Conservation (phyloP, 2,888 invertebrate genomes). For the Pseudeuparius sepicola region DNA sequence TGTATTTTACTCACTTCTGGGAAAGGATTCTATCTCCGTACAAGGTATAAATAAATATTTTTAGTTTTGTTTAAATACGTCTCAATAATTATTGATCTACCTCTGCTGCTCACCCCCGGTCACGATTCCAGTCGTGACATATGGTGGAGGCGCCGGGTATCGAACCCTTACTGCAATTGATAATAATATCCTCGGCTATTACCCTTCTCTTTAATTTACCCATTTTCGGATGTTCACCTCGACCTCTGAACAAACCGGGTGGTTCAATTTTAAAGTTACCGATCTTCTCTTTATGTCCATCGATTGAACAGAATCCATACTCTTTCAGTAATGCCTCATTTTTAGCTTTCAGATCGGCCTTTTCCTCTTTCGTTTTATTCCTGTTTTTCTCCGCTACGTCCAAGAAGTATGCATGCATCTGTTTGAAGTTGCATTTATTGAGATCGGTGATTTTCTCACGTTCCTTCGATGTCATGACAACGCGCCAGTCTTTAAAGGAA, state of each 20-base stretch:
- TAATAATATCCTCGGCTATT: slow-evolving; percentile 88
- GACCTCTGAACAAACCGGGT: slow-evolving; percentile 78
- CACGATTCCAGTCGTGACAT: too few species aligned
- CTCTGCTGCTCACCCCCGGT: too few species aligned
- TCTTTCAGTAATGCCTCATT: slow-evolving; percentile 83
- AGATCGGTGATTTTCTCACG: slow-evolving; percentile 78
- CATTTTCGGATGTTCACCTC: slow-evolving; percentile 99
- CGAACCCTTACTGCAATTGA: slow-evolving; percentile 92
- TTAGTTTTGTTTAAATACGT: too few species aligned
- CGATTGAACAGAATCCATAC: slow-evolving; percentile 92
- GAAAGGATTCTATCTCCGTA: too few species aligned
- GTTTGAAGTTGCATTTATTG: slow-evolving; percentile 87
- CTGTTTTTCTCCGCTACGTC: slow-evolving; percentile 77
- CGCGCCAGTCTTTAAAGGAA: slow-evolving; percentile 61
- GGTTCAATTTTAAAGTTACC: slow-evolving; percentile 99
- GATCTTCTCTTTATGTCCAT: slow-evolving; percentile 97
- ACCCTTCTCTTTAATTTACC: slow-evolving; percentile 91
- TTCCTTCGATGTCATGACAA: slow-evolving; percentile 82
- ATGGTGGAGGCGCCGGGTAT: too few species aligned
- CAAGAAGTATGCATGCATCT: slow-evolving; percentile 77
- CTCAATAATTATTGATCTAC: too few species aligned
- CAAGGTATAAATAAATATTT: too few species aligned
- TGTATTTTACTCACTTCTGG: too few species aligned
- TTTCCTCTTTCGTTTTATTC: slow-evolving; percentile 90
- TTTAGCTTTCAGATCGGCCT: slow-evolving; percentile 72